A percentile compares a stretch with the other conserved stretches of the same genome.
Conservation (phyloP, 2,888 invertebrate species). For the Linyphia triangularis region DNA sequence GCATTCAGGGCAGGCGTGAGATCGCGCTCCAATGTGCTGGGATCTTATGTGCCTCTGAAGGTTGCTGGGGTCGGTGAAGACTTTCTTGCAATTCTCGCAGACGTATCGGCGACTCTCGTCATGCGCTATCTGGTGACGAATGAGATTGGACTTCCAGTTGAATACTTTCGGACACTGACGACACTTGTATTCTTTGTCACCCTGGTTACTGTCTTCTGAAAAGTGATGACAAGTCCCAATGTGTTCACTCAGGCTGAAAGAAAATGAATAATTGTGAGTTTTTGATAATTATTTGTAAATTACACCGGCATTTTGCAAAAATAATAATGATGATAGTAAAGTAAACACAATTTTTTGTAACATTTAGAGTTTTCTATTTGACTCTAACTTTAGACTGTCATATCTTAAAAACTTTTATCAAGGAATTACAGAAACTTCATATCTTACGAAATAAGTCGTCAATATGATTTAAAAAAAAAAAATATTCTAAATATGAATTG, state of each 20-base stretch:
- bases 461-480: no score
- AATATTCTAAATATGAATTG: no score
- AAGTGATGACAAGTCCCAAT: constrained; percentile 54
- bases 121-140: constrained; percentile 89
- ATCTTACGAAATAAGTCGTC: no score
- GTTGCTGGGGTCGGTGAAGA: constrained; percentile 97
- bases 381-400: no score
- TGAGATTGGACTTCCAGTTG: constrained; percentile 88
- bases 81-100: constrained; percentile 91
- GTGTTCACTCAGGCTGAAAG: constrained; percentile 64
- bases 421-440: no score
- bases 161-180: constrained; percentile 91
- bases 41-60: constrained; percentile 97
- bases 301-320: no score
- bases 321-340: background rate
- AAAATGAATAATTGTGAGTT: background rate
- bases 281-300: no score
- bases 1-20: constrained; percentile 98
- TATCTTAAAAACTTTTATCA: no score
- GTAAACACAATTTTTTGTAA: no score
- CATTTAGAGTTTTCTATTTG: no score
- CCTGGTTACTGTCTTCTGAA: constrained; percentile 69
- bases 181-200: constrained; percentile 85
- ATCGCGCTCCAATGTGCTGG: constrained; percentile 96
- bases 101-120: constrained; percentile 89